Conservation (phyloP, 1,140 invertebrate genomes). For the Drosophila littoralis region DNA sequence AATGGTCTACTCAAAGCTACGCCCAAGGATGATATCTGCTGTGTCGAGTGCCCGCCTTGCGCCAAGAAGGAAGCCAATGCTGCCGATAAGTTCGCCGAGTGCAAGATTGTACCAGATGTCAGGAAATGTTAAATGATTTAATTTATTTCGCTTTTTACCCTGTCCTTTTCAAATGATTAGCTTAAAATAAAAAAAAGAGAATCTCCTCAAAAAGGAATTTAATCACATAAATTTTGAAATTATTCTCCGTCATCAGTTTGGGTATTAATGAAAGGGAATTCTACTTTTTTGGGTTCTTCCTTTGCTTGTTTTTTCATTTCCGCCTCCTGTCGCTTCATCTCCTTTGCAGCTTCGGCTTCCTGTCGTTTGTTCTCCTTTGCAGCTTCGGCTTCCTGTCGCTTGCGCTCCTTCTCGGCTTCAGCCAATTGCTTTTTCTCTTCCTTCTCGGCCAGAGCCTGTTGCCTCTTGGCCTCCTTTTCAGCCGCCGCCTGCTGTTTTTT, state of each 20-base stretch:
- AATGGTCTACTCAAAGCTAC: conserved; percentile 65
- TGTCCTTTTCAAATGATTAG: neutral
- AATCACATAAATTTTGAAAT: conserved; percentile 1
- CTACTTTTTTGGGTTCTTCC: conserved; percentile 7
- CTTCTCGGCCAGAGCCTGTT: neutral
- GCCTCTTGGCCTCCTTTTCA: conserved; percentile 24
- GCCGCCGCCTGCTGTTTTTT: conserved; percentile 15
- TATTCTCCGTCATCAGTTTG: too few species aligned
- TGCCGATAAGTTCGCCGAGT: conserved; percentile 55
- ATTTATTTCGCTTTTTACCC: neutral
- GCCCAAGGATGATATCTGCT: conserved; percentile 71
- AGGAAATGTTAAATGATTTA: conserved; percentile 61
- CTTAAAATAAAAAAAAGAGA: conserved; percentile 3
- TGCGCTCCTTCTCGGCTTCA: conserved; percentile 1
- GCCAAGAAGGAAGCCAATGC: conserved; percentile 61
- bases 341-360: conserved; percentile 6
- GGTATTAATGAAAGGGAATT: neutral
- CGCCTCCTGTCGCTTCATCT: neutral
- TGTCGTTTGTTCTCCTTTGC: conserved; percentile 6
- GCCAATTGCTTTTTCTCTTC: neutral
- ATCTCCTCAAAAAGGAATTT: neutral
- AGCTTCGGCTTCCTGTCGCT: neutral
- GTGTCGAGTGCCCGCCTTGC: conserved; percentile 79
- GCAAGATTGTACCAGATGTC: conserved; percentile 71
- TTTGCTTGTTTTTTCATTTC: conserved; percentile 1